Conservation (phyloP, 1,140 invertebrate species). For the Drosophila arizonae region DNA sequence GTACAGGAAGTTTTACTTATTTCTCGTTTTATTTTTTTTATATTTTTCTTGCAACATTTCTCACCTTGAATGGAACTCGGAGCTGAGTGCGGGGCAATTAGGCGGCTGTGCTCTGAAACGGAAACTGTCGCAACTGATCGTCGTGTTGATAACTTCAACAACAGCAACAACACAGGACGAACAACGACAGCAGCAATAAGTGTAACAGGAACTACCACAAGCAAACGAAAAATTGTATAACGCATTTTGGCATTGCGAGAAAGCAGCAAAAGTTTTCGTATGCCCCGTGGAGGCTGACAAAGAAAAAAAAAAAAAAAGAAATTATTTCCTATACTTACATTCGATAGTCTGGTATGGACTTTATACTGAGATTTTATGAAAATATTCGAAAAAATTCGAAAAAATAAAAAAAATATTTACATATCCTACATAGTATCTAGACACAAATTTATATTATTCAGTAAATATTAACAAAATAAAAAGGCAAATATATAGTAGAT, state of each 20-base stretch:
- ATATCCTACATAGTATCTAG: too few species aligned
- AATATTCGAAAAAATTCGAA: too few species aligned
- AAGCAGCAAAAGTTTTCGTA: conserved; percentile 53
- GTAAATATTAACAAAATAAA: too few species aligned
- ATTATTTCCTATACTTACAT: conserved; percentile 53
- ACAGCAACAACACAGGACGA: conserved; percentile 29
- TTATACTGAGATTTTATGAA: too few species aligned
- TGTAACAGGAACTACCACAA: conserved; percentile 24
- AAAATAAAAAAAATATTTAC: too few species aligned
- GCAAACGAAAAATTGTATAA: conserved; percentile 42
- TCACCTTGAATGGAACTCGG: conserved; percentile 62
- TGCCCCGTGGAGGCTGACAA: conserved; percentile 29
- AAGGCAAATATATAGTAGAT: too few species aligned
- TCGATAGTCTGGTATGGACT: conserved; percentile 23
- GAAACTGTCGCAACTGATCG: conserved; percentile 80
- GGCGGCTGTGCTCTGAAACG: conserved; percentile 66
- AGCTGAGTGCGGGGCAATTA: conserved; percentile 76
- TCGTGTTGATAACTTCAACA: conserved; percentile 76
- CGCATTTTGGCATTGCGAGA: conserved; percentile 45
- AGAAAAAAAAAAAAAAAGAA: conserved; percentile 21
- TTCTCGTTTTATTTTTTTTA: conserved; percentile 14
- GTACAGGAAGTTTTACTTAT: conserved; percentile 70
- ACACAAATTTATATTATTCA: too few species aligned
- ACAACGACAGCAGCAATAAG: conserved; percentile 21
- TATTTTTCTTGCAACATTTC: conserved; percentile 46